Evolutionary conservation across 2,888 invertebrate species (phyloP).

Genomic region (Synergus laeviventris): DNA sequence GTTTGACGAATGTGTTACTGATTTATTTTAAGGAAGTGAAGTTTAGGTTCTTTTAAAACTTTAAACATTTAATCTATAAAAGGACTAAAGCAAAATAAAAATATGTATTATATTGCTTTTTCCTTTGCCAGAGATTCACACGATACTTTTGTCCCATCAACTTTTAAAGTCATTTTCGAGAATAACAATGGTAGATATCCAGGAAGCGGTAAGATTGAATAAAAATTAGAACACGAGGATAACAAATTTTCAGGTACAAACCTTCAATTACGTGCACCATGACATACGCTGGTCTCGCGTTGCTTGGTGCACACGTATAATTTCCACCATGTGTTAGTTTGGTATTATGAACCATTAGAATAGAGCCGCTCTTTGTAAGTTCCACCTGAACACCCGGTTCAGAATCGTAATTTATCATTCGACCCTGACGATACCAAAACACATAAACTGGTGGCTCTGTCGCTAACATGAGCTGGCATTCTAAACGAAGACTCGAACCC

Average conservation of each 20-base stretch:
- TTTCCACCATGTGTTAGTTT: slow-evolving; percentile 71
- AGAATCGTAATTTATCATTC: slow-evolving; percentile 74
- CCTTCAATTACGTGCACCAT: slow-evolving; percentile 73
- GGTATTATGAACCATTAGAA: slow-evolving; percentile 70
- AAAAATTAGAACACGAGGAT: background rate
- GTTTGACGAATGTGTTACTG: background rate
- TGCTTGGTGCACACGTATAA: slow-evolving; percentile 72
- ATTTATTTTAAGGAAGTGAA: background rate
- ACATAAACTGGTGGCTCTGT: slow-evolving; percentile 72
- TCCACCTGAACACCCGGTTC: slow-evolving; percentile 73
- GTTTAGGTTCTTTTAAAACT: background rate
- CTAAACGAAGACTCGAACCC: slow-evolving; percentile 71
- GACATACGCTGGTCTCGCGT: slow-evolving; percentile 68
- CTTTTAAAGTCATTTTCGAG: too few relatives aligned
- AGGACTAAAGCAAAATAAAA: too few relatives aligned
- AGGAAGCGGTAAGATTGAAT: too few relatives aligned
- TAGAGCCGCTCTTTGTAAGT: slow-evolving; percentile 68
- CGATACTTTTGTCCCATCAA: too few relatives aligned
- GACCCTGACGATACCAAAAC: slow-evolving; percentile 73
- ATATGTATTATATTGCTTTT: too few relatives aligned
- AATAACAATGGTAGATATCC: too few relatives aligned
- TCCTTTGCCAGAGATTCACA: too few relatives aligned
- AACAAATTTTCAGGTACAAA: slow-evolving; percentile 45
- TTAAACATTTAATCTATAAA: background rate
- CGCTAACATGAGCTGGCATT: slow-evolving; percentile 70